Conservation (phyloP, 2,113 vertebrate genomes). For the Willisornis vidua region DNA sequence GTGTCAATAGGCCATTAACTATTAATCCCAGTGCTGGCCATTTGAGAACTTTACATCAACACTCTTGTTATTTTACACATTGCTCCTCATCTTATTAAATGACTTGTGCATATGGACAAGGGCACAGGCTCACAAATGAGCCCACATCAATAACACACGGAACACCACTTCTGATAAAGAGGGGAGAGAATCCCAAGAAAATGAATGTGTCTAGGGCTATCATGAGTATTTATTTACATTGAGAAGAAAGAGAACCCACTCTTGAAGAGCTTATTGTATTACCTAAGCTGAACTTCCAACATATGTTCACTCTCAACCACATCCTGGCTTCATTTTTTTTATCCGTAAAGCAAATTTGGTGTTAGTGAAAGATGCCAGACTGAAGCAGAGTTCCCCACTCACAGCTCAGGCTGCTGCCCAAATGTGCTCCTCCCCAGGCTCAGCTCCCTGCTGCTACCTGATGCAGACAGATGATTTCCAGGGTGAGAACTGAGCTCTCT, state of each 20-base stretch:
- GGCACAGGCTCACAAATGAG: conserved; percentile 22
- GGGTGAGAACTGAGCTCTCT: not conserved
- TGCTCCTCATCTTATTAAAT: conserved; percentile 70
- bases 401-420: not conserved
- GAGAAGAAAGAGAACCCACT: conserved; percentile 21
- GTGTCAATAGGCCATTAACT: conserved; percentile 74
- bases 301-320: conserved; percentile 30
- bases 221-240: conserved; percentile 36
- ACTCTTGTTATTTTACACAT: conserved; percentile 75
- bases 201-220: conserved; percentile 30
- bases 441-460: conserved; percentile 13
- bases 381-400: not conserved
- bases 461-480: not conserved
- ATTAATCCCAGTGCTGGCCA: conserved; percentile 68
- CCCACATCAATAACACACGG: not conserved
- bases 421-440: not conserved
- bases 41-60: conserved; percentile 74
- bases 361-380: conserved; percentile 46
- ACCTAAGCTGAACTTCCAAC: conserved; percentile 55
- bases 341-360: conserved; percentile 20
- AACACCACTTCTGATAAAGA: not conserved
- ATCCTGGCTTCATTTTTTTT: not conserved
- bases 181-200: not conserved
- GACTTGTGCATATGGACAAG: conserved; percentile 57
- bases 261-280: conserved; percentile 47